phyloP scores from a whole-genome alignment of 2,888 invertebrate genomes.

The Cantharis flavilabris region DNA sequence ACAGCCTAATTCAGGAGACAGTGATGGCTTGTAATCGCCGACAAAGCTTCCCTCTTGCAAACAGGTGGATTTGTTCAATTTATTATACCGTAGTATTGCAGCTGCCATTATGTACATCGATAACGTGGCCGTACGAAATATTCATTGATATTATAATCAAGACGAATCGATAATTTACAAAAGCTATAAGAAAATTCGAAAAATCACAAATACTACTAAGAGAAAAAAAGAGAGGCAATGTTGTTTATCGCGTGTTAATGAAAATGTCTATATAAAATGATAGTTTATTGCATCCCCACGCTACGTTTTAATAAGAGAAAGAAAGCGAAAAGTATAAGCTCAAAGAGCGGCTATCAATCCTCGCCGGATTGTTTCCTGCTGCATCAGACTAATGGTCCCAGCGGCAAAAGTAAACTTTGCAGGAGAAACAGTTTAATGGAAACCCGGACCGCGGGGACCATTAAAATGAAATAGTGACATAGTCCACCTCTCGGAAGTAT shows the following conservation, averaged over 20 bases:
- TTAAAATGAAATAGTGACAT: slow-evolving; percentile 62
- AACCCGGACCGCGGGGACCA: slow-evolving; percentile 61
- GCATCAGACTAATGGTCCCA: slow-evolving; percentile 58
- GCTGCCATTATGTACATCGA: slow-evolving; percentile 25
- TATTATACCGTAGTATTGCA: slow-evolving; percentile 27
- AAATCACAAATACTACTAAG: no score
- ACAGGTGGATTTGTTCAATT: slow-evolving; percentile 53
- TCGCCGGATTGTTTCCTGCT: slow-evolving; percentile 59
- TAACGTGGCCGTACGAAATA: slow-evolving; percentile 3
- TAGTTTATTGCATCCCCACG: background rate
- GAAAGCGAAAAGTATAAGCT: slow-evolving; percentile 25
- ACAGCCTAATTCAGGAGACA: slow-evolving; percentile 59
- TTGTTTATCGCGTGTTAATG: background rate
- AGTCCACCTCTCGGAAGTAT: slow-evolving; percentile 44
- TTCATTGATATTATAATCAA: slow-evolving; percentile 3
- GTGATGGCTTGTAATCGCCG: slow-evolving; percentile 58
- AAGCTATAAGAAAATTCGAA: no score
- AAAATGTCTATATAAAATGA: background rate
- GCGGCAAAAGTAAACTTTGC: slow-evolving; percentile 58
- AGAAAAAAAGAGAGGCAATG: background rate
- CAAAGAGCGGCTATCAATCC: slow-evolving; percentile 53
- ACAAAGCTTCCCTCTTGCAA: slow-evolving; percentile 52
- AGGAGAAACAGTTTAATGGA: slow-evolving; percentile 63
- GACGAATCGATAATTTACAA: background rate
- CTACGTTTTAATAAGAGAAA: background rate